A percentile compares a stretch with the other conserved stretches of the same genome.
Conservation (phyloP, 2,113 vertebrate species). For the Hyaena hyaena region DNA sequence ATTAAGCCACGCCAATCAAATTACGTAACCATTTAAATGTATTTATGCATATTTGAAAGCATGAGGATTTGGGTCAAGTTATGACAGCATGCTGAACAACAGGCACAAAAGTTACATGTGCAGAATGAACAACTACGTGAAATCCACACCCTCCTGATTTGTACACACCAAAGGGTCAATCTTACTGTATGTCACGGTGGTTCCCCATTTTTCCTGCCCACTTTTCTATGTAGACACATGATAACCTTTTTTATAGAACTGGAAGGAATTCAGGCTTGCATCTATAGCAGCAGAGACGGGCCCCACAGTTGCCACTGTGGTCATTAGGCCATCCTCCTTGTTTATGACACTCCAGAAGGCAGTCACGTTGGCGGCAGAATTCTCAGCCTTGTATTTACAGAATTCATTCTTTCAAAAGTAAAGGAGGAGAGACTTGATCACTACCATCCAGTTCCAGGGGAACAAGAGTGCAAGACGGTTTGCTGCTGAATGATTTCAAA, state of each 20-base stretch:
- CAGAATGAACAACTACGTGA: not conserved
- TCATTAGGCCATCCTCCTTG: not conserved
- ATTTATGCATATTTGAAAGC: not conserved
- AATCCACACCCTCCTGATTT: not conserved
- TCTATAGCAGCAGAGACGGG: slow-evolving; percentile 94
- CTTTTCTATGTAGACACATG: not conserved
- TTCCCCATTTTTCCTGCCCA: not conserved
- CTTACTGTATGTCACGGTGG: not conserved
- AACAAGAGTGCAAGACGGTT: not conserved
- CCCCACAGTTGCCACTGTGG: slow-evolving; percentile 90
- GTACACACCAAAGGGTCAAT: not conserved
- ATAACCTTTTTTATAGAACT: slow-evolving; percentile 94
- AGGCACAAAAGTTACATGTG: not conserved
- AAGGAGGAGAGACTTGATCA: not conserved
- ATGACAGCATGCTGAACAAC: not conserved
- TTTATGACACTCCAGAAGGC: not conserved
- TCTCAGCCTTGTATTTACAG: slow-evolving; percentile 89
- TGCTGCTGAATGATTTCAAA: not conserved
- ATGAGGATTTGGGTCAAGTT: not conserved
- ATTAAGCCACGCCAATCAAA: not conserved
- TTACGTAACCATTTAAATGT: not conserved
- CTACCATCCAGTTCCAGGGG: not conserved
- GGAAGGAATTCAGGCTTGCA: slow-evolving; percentile 90
- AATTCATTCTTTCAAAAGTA: slow-evolving; percentile 87
- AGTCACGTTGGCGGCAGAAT: slow-evolving; percentile 85